Evolutionary conservation across 2,113 vertebrate species (phyloP).

Genomic region (Lampris megalopsis): DNA sequence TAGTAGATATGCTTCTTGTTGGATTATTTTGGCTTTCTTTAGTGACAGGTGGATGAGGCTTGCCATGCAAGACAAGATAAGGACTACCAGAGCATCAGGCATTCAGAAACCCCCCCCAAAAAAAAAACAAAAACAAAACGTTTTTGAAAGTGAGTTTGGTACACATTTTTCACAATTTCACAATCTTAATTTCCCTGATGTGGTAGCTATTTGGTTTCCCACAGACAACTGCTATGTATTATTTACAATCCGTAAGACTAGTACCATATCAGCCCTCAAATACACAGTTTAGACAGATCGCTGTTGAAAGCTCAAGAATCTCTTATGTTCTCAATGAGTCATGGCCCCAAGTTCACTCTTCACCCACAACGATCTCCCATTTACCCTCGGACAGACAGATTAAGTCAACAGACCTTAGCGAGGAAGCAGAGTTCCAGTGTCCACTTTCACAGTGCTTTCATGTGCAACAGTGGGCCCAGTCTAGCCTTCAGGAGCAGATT

Average conservation of each 20-base stretch:
- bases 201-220: no score
- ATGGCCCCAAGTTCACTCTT: not conserved
- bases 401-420: slow-evolving; percentile 56
- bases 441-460: slow-evolving; percentile 63
- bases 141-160: no score
- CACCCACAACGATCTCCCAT: slow-evolving; percentile 4
- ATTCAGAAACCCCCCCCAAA: no score
- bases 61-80: no score
- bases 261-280: not conserved
- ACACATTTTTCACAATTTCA: no score
- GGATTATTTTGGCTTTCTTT: no score
- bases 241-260: not conserved
- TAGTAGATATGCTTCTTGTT: no score
- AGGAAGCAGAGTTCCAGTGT: slow-evolving; percentile 53
- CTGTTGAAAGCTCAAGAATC: slow-evolving; percentile 17
- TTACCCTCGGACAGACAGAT: slow-evolving; percentile 56
- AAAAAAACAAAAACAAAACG: no score
- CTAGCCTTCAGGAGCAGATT: slow-evolving; percentile 54
- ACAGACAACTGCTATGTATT: not conserved
- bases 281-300: not conserved
- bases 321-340: slow-evolving; percentile 1
- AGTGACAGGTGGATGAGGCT: no score
- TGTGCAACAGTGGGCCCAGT: slow-evolving; percentile 56
- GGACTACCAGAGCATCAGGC: no score
- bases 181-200: not conserved